Base-by-base conservation (phyloP, 2,888 invertebrate species). In the Leptogaster cylindrica region DNA sequence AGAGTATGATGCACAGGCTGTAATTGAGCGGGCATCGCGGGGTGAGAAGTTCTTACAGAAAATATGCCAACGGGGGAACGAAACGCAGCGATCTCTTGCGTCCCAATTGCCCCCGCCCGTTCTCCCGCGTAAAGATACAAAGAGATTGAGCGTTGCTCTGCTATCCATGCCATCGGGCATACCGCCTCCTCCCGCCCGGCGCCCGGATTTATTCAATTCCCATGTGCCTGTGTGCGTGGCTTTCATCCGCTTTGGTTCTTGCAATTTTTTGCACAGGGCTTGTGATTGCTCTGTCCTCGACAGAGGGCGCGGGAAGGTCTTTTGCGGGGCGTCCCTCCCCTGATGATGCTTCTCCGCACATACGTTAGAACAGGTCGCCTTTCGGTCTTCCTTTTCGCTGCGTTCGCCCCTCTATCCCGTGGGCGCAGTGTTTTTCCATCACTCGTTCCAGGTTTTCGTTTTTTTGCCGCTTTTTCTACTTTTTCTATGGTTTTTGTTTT, bases 1-100 rank as follows among this genome's bases (percentile, higher is more conserved):
- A 68, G 70, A n/a, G n/a, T n/a, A n/a, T n/a, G n/a, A n/a, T n/a
- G n/a, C n/a, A n/a, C 50, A 71, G 70, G 70, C 70, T 65, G 68
- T 69, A 71, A 68, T 68, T 58, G 68, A 71, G 63, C 6, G 51
- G 51, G 18, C 27, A 65, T 63, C 55, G 4, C 6, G 7, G 52
- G 20, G 31, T 58, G 18, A 12, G 50, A 10, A n/a, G 33, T 55
- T 14, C 44, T n/a, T 16, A 36, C 55, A 64, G 16, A 55, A 39
- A 48, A 46, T 44, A 28, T 55, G 64, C 68, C 70, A 51, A 58
- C 52, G 63, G 65, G 69, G 71, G 70, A 67, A 69, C 69, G 68
- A 68, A 68, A 70, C 66, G 66, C 72, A 70, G 67, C 72, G 71
- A 73, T 73, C 69, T 67, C 44, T 44, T 61, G 61, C 61, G 44